These are phyloP conservation scores for Anticlea derivata DNA, from an alignment of 2,888 invertebrate species.

Conservation along the genomic window DNA sequence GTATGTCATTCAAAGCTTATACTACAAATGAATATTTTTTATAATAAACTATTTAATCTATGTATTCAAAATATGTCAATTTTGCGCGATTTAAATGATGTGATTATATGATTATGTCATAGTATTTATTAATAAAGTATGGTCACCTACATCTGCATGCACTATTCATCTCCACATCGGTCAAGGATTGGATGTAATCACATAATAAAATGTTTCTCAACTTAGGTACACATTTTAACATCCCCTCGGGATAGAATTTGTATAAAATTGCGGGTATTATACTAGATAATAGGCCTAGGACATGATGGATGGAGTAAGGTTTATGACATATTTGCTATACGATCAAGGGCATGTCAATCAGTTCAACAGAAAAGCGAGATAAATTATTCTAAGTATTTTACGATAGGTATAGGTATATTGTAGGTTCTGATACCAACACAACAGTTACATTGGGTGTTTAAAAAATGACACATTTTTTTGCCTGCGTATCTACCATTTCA, in stretches of 20 bases:
- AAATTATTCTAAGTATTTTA: background rate
- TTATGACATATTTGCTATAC: conserved; percentile 2
- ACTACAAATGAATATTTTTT: too few species aligned
- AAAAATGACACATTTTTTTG: too few species aligned
- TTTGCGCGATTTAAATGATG: background rate
- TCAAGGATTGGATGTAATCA: conserved; percentile 27
- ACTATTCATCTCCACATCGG: conserved; percentile 39
- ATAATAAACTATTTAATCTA: too few species aligned
- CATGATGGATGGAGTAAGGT: conserved; percentile 11
- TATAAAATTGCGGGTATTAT: conserved; percentile 10
- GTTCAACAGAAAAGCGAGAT: background rate
- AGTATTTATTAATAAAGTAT: too few species aligned
- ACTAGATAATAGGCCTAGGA: background rate
- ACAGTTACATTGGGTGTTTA: too few species aligned
- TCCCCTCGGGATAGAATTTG: conserved; percentile 5
- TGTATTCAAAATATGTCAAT: too few species aligned
- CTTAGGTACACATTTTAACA: background rate
- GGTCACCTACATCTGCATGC: too few species aligned
- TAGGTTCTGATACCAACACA: too few species aligned
- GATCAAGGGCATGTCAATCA: background rate
- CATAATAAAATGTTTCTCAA: conserved; percentile 23
- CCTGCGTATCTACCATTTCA: too few species aligned
- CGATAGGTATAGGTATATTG: too few species aligned
- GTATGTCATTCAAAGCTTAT: too few species aligned
- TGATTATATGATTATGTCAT: too few species aligned